Evolutionary conservation across 2,888 invertebrate species (phyloP), one percentile per base, ranked within the genome.

Genomic region (Parnassius glacialis): DNA sequence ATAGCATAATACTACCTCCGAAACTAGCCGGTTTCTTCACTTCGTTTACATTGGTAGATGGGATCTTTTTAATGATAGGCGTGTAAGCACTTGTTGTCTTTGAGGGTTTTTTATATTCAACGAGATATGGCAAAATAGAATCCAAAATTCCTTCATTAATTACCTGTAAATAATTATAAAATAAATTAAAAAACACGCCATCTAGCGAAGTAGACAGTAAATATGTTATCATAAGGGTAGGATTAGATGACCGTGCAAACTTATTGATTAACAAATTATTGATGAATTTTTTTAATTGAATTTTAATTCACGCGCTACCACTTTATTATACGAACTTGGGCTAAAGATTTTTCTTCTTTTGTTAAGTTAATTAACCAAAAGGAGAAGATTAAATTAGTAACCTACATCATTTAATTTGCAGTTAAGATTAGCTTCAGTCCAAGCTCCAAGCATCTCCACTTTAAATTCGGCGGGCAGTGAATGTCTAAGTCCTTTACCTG

Each of bases 121-220:
- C 91, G 68, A 97, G 92, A 75, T 96, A 96, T 0, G 97, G 95
- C 55, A 97, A 82, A 62, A 97, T 95, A 0, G 96, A 96, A 84
- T 97, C 97, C 56, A 97, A 83, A 64, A 97, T 92, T 11, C 97
- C 97, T 86, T 97, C 97, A 55, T 95, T 94, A 66, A 97, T 92
- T 1, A 96, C 94, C 87, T 96, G 85, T 68, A 93, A 92, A 64
- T 84, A 70, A 73, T 82, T n/a, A 13, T 25, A 20, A 12, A 20
- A n/a, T 53, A 85, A 81, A 63, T 85, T 71, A 25, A 10, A 9
- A 3, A 62, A 11, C 74, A 66, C 71, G 80, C 70, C 78, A 82
- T 78, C 85, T 80, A 85, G 87, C 74, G 53, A 44, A n/a, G 48
- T 10, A 42, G 2, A 13, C 7, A 34, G 34, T 34, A 34, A 34